phyloP scores from a whole-genome alignment of 1,140 invertebrate genomes.

The Rhyacophila brunnea region DNA sequence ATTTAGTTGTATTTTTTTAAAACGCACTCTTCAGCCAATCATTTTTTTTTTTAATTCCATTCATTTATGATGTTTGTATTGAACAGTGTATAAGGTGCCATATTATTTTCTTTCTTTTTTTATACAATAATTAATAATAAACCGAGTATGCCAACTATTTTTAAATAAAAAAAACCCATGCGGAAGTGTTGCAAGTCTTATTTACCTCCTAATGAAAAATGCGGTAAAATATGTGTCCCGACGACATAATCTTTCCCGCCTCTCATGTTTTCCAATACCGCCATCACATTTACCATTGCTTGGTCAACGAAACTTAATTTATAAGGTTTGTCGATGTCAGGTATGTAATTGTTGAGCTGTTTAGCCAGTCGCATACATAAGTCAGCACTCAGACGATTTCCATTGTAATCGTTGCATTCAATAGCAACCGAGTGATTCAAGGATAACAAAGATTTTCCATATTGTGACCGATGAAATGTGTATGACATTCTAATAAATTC shows the following conservation, averaged over 20 bases:
- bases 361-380: conserved; percentile 46
- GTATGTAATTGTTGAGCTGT: conserved; percentile 48
- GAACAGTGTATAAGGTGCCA: no score
- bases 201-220: conserved; percentile 51
- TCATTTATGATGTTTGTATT: no score
- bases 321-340: conserved; percentile 43
- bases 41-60: no score
- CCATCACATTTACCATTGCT: conserved; percentile 49
- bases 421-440: conserved; percentile 55
- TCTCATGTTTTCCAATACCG: conserved; percentile 35
- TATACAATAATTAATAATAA: no score
- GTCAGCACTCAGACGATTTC: conserved; percentile 47
- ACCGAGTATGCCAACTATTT: no score
- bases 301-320: conserved; percentile 45
- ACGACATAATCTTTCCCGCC: conserved; percentile 35
- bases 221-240: conserved; percentile 56
- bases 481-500: conserved; percentile 47
- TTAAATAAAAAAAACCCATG: no score
- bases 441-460: conserved; percentile 51
- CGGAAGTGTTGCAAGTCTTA: no score
- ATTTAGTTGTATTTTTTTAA: no score
- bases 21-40: no score
- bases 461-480: conserved; percentile 25
- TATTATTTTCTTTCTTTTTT: no score
- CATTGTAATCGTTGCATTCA: conserved; percentile 58